phyloP scores from a whole-genome alignment of 2,113 vertebrate species.

The Pristiophorus japonicus region DNA sequence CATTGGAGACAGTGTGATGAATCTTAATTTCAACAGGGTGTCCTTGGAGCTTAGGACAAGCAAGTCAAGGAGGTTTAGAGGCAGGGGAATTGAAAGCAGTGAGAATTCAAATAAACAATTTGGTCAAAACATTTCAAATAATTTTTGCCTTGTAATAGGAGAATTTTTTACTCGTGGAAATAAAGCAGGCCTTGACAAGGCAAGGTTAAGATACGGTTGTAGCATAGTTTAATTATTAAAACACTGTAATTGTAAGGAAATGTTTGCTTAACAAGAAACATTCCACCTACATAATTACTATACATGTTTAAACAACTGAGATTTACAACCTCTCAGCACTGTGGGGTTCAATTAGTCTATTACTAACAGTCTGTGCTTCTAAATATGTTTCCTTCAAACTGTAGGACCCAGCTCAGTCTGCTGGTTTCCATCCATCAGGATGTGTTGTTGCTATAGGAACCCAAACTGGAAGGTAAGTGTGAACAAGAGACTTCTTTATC shows the following conservation, averaged over 20 bases:
- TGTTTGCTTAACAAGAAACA: conserved; percentile 29
- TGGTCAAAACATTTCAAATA: not conserved
- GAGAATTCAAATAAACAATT: not conserved
- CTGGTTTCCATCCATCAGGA: conserved; percentile 89
- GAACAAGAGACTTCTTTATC: not conserved
- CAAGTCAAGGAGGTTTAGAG: not conserved
- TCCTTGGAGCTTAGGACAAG: not conserved
- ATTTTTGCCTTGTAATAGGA: not conserved
- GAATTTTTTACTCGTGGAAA: not conserved
- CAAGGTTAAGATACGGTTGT: no score
- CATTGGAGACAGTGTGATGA: not conserved
- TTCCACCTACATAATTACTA: conserved; percentile 34
- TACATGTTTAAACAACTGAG: conserved; percentile 12
- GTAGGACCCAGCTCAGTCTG: conserved; percentile 88
- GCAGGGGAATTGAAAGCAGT: not conserved
- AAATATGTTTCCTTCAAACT: conserved; percentile 44
- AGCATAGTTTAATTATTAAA: conserved; percentile 24
- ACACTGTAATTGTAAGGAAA: conserved; percentile 18
- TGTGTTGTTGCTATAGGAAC: conserved; percentile 89
- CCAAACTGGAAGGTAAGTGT: conserved; percentile 80
- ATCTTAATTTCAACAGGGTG: not conserved
- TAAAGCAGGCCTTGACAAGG: no score
- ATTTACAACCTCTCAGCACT: not conserved
- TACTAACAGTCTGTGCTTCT: conserved; percentile 10
- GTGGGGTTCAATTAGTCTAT: not conserved